Base-by-base conservation (phyloP, 2,888 invertebrate genomes). In the Scaptomyza caliginosa region DNA sequence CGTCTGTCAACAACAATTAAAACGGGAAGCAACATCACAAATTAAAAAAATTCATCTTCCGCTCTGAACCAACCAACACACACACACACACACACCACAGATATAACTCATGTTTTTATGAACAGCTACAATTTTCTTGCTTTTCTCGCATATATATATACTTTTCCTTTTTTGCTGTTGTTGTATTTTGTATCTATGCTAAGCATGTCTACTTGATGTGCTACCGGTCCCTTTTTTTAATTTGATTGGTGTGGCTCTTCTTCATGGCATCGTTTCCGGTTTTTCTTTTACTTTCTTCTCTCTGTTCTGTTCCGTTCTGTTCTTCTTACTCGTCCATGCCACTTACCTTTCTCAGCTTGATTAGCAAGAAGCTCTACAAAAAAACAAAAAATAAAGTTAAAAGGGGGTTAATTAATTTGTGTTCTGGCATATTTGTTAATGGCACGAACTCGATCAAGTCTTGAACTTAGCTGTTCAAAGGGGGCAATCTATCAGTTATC, bases 1-100 rank as follows among this genome's bases (percentile, higher is more conserved):
- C 59, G 74, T 74, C 81, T 84, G 78, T 81, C 79, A 75, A 77
- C 77, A 87, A 79, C 74, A 77, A 86, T 83, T 81, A 77, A 86
- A 85, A 84, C 79, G 72, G 85, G 81, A 86, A 81, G 84, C 84
- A 86, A 58, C 77, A 74, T 67, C 79, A 77, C 77, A 72, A 72
- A 70, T 88, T 79, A 79, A 78, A 78, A 88, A 88, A 86, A 85
- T 86, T 81, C 79, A 77, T 79, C 83, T 82, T 84, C 88, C 87
- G 71, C 62, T 60, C 64, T 70, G 60, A 69, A 76, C 58, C 67
- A 56, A 57, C 52, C 26, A 5, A 32, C 32, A 32, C n/a, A n/a
- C n/a, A 32, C 6, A 32, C 32, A 32, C 34, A 34, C 34, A 34
- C 16, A 16, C 8, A 34, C 3, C 28, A 54, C 21, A 46, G 21